Evolutionary conservation across 2,113 vertebrate species (phyloP), one percentile per base, ranked within the genome.

Genomic region (Amia ocellicauda): DNA sequence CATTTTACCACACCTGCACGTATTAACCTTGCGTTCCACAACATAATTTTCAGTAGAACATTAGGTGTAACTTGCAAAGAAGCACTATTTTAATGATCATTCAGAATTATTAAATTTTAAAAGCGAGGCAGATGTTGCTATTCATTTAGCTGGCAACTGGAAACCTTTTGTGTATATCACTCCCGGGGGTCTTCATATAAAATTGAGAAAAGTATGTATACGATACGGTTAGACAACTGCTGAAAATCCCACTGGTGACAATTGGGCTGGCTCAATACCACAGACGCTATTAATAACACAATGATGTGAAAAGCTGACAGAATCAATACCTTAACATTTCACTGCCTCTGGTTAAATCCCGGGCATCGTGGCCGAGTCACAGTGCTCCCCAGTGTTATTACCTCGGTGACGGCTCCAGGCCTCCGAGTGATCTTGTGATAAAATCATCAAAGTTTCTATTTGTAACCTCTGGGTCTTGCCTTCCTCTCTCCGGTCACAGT

Each of bases 401-500:
- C 5, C 10, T 9, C 17, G 3, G 14, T 55, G 51, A 19, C 29
- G 20, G 19, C 28, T 36, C 64, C 64, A 26, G 28, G 27, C 20
- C 47, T 3, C 36, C 16, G 24, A 54, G 51, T 13, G 17, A n/a
- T n/a, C 36, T 24, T 49, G 58, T 1, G 28, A 71, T 42, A 64
- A 69, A 79, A 71, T 62, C 67, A 66, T 16, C 49, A 56, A 7
- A 68, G 58, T 60, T 68, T n/a, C 17, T 56, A 64, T 85, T 78
- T 85, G 73, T 81, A 84, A 83, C 66, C 42, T 71, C 60, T 0
- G 60, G 58, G 68, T 74, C 76, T 78, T 67, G 67, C 70, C 64
- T 92, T 92, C 89, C 88, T 89, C 82, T 77, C 59, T 55, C 45
- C 75, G 66, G 73, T 71, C 75, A 74, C 74, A 45, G 74, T 78